A percentile compares a stretch with the other conserved stretches of the same genome.
Conservation (phyloP, 2,888 invertebrate genomes). For the Baronia brevicornis region DNA sequence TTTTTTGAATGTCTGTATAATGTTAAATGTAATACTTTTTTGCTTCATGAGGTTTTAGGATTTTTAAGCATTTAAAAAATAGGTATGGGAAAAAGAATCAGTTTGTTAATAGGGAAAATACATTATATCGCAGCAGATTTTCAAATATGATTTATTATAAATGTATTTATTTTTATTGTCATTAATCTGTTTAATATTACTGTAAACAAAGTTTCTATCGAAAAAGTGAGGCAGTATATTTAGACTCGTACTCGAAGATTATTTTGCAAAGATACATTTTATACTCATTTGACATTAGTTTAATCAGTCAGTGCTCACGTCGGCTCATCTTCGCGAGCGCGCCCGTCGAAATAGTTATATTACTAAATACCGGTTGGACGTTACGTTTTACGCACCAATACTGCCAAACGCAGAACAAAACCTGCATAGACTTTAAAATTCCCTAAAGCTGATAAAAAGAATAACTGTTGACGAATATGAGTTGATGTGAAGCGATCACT, state of each 20-base stretch:
- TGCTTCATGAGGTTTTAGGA: slow-evolving; percentile 71
- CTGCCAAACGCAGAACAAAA: too few species aligned
- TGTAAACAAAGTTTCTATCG: slow-evolving; percentile 13
- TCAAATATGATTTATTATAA: slow-evolving; percentile 28
- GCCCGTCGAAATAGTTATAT: slow-evolving; percentile 1
- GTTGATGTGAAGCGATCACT: slow-evolving; percentile 16
- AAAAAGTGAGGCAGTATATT: slow-evolving; percentile 4
- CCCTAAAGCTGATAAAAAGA: too few species aligned
- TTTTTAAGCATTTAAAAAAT: slow-evolving; percentile 64
- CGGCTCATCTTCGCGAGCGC: slow-evolving; percentile 1
- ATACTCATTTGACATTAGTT: slow-evolving; percentile 17
- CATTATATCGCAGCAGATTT: slow-evolving; percentile 52
- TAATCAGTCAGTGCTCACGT: slow-evolving; percentile 6
- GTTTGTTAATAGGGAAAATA: slow-evolving; percentile 54
- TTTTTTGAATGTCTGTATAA: slow-evolving; percentile 60
- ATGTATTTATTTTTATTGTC: slow-evolving; percentile 31
- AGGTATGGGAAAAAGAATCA: slow-evolving; percentile 59
- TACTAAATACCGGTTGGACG: neutral
- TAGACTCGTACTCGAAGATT: slow-evolving; percentile 15
- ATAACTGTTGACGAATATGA: too few species aligned
- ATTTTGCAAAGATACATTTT: slow-evolving; percentile 19
- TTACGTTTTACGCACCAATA: neutral
- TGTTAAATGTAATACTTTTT: slow-evolving; percentile 68
- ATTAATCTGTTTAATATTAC: slow-evolving; percentile 17
- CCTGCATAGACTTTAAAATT: too few species aligned